Evolutionary conservation across 1,140 invertebrate species (phyloP).

Genomic region (Drosophila gunungcola): DNA sequence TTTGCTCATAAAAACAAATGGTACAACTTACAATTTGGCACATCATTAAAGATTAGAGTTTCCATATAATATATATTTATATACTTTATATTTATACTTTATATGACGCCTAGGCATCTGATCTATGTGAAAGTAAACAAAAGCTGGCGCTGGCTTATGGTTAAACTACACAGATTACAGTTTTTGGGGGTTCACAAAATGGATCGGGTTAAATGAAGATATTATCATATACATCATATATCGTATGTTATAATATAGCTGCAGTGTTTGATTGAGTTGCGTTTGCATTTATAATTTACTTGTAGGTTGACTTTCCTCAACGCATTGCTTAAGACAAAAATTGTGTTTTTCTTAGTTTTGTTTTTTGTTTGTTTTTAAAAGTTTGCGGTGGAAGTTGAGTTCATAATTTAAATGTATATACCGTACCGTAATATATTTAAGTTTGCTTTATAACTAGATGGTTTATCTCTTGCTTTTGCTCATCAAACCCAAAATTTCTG

Average conservation of each 20-base stretch:
- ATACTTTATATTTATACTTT: constrained; percentile 76
- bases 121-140: constrained; percentile 78
- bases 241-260: constrained; percentile 59
- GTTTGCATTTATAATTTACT: constrained; percentile 76
- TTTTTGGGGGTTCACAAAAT: constrained; percentile 27
- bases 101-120: constrained; percentile 68
- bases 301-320: constrained; percentile 39
- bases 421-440: constrained; percentile 64
- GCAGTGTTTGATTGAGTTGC: constrained; percentile 76
- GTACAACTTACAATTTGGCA: constrained; percentile 84
- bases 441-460: constrained; percentile 71
- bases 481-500: constrained; percentile 73
- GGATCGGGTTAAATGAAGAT: constrained; percentile 34
- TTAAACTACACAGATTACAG: constrained; percentile 71
- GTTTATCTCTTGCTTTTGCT: constrained; percentile 54
- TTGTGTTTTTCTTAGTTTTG: constrained; percentile 62
- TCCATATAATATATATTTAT: constrained; percentile 64
- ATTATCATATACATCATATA: constrained; percentile 59
- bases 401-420: constrained; percentile 78
- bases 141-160: constrained; percentile 75
- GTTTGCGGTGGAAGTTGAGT: constrained; percentile 81
- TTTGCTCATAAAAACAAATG: constrained; percentile 81
- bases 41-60: constrained; percentile 81
- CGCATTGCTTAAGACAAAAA: constrained; percentile 77
- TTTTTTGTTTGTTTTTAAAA: constrained; percentile 65